Percentiles rank a stretch among this genome's conserved stretches.
Conservation (phyloP, 2,797 vertebrate genomes). For the Erethizon dorsatum region DNA sequence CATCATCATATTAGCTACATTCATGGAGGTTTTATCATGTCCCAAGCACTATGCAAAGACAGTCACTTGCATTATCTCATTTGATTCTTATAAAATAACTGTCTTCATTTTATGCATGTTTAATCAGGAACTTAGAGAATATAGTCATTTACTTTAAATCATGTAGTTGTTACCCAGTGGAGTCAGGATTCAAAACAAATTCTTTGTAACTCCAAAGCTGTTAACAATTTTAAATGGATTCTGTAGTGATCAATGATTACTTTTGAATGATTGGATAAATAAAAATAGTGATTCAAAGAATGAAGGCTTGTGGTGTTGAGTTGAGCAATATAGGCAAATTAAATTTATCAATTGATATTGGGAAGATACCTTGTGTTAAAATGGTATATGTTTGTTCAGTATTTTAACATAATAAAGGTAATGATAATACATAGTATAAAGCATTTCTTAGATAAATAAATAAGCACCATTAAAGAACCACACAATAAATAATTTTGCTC, state of each 20-base stretch:
- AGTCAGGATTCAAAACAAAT: neutral
- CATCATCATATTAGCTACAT: neutral
- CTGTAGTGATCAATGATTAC: neutral
- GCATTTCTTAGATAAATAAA: neutral
- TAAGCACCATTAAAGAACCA: neutral
- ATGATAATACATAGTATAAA: neutral
- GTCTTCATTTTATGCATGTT: neutral
- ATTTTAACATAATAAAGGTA: neutral
- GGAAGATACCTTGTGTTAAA: neutral
- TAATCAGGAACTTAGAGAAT: neutral
- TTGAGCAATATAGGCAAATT: neutral
- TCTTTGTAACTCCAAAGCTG: neutral
- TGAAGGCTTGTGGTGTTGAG: neutral
- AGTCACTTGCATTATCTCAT: neutral
- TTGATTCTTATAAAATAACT: neutral
- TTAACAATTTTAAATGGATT: neutral
- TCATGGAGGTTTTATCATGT: neutral
- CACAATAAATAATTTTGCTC: neutral
- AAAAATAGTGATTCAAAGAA: constrained; percentile 43
- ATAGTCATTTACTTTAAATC: neutral
- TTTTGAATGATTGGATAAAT: neutral
- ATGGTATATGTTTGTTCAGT: neutral
- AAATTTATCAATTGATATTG: neutral
- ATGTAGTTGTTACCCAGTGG: neutral
- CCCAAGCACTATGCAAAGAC: neutral